Evolutionary conservation across 2,888 invertebrate genomes (phyloP), one percentile per base, ranked within the genome.

Genomic region (Noctua pronuba): DNA sequence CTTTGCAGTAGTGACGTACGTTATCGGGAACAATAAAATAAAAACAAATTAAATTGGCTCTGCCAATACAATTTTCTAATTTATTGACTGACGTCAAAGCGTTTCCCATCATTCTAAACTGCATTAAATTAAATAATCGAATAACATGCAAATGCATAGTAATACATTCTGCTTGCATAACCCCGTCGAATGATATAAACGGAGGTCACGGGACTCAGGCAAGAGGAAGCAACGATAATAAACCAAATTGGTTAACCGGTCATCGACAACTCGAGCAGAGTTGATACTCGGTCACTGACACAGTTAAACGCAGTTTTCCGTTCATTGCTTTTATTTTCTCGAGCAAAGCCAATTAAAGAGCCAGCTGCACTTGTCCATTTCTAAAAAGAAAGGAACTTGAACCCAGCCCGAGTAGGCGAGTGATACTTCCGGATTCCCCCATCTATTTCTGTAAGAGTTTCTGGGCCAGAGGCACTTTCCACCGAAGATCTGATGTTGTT

Each of bases 261-360:
- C 81, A 66, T 38, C 55, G 8, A 28, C 49, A 69, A 66, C 49
- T 85, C 75, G 58, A 31, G 8, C 75, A 62, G 49, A 67, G 75
- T 85, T 68, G 75, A 75, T 85, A 60, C 38, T 28, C 62, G 75
- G 67, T 85, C 86, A 75, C 49, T 82, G 82, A 82, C 82, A 82
- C 70, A 85, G 62, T 62, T 71, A 35, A 62, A 24, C 44, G 38
- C 76, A 85, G 69, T 73, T 80, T 80, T 82, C 82, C 49, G 70
- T 71, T 70, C 60, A 66, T 65, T 77, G 69, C 52, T 73, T 83
- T 66, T 55, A 70, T 85, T 71, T 75, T 81, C 52, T 82, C 83
- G 55, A 55, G 58, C 60, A 41, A 31, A 66, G 64, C 65, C 72
- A 82, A 77, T 83, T 86, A 73, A 64, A 69, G 31, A 35, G 60